These are phyloP conservation scores for Macropodus opercularis DNA, from an alignment of 2,797 vertebrate species.

Conservation along the genomic window DNA sequence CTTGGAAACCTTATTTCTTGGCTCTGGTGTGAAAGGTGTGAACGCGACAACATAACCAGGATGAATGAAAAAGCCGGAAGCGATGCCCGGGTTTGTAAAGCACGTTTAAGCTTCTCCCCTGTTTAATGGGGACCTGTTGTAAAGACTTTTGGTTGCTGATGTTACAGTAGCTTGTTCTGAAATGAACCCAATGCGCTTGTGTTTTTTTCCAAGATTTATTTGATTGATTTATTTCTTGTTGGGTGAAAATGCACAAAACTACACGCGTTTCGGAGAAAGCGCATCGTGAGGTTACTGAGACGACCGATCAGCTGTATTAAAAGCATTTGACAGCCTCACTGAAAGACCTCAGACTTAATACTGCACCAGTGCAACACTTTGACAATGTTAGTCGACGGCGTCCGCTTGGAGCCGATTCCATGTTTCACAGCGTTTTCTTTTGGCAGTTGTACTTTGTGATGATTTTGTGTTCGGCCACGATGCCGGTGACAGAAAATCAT, in stretches of 20 bases:
- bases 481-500: constrained; percentile 77
- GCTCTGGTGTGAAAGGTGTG: too few species aligned
- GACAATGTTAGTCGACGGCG: constrained; percentile 15
- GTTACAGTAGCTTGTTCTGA: too few species aligned
- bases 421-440: constrained; percentile 30
- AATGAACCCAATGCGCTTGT: too few species aligned
- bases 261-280: neutral
- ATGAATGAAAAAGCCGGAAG: too few species aligned
- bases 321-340: constrained; percentile 11
- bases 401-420: constrained; percentile 25
- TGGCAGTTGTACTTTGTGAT: constrained; percentile 60
- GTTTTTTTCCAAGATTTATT: too few species aligned
- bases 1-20: neutral
- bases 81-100: neutral
- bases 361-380: constrained; percentile 15
- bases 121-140: too few species aligned
- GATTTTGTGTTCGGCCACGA: constrained; percentile 68
- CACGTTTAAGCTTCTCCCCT: neutral
- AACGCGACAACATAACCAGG: too few species aligned
- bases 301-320: constrained; percentile 2
- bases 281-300: neutral
- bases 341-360: neutral
- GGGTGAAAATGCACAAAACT: neutral
- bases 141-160: too few species aligned
- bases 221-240: too few species aligned